Conservation (phyloP, 2,888 invertebrate genomes). For the Hesperia comma region DNA sequence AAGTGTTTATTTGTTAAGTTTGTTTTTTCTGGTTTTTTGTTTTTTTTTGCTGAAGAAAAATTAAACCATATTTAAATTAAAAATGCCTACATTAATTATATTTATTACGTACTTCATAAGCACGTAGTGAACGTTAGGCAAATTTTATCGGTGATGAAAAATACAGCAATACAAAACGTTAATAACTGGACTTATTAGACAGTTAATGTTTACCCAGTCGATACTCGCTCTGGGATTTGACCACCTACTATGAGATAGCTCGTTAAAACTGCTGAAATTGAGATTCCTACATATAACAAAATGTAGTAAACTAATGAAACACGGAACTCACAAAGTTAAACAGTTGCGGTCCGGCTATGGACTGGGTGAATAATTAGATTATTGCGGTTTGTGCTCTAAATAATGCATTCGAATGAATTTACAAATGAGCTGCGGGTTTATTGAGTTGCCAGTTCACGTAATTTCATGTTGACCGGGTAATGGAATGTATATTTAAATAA, state of each 20-base stretch:
- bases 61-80: too few relatives aligned
- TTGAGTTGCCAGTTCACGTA: conserved; percentile 12
- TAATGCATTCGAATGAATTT: conserved; percentile 47
- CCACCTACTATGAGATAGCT: background rate
- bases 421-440: conserved; percentile 41
- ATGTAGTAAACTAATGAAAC: conserved; percentile 37
- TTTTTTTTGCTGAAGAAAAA: too few relatives aligned
- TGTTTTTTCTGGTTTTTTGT: too few relatives aligned
- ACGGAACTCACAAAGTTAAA: conserved; percentile 43
- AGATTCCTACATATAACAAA: conserved; percentile 4
- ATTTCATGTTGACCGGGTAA: conserved; percentile 16
- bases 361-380: conserved; percentile 51
- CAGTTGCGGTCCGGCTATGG: conserved; percentile 43
- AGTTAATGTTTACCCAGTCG: too few relatives aligned
- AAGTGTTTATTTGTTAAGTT: too few relatives aligned
- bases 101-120: too few relatives aligned
- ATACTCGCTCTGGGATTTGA: background rate
- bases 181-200: too few relatives aligned
- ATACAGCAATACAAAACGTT: too few relatives aligned
- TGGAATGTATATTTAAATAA: conserved; percentile 1
- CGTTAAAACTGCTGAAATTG: background rate
- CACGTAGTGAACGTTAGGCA: too few relatives aligned
- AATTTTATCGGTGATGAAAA: too few relatives aligned
- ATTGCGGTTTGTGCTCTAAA: conserved; percentile 49
- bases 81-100: too few relatives aligned